A percentile compares a stretch with the other conserved stretches of the same genome.
Evolutionary conservation across 2,113 vertebrate species (phyloP).

Genomic region (Megaceryle maxima): DNA sequence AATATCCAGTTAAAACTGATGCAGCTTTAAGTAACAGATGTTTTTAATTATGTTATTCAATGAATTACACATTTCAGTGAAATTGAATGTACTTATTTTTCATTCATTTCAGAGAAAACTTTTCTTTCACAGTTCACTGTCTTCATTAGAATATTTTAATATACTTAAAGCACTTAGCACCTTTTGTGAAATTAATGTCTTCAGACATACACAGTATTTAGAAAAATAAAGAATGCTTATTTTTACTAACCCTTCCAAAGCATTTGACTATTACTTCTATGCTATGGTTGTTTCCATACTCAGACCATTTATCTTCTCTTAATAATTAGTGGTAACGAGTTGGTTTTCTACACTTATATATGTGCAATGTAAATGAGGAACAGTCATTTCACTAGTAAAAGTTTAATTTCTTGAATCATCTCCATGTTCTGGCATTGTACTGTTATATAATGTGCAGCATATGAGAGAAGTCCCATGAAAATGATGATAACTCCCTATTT

Average conservation of each 20-base stretch:
- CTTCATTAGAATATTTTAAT: not conserved
- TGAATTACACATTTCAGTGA: not conserved
- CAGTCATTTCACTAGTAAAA: not conserved
- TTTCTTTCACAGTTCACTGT: not conserved
- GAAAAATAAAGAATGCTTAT: not conserved
- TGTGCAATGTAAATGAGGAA: not conserved
- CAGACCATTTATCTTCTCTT: not conserved
- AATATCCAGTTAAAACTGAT: not conserved
- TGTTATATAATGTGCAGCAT: not conserved
- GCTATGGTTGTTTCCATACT: not conserved
- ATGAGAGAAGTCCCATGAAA: not conserved
- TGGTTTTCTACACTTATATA: not conserved
- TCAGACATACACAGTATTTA: not conserved
- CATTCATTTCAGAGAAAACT: not conserved
- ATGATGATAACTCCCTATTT: not conserved
- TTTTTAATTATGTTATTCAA: not conserved
- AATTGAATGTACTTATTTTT: not conserved
- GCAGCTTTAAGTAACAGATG: slow-evolving; percentile 13
- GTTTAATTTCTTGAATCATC: not conserved
- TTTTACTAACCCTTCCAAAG: not conserved
- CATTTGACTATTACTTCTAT: not conserved
- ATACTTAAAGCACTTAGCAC: not conserved
- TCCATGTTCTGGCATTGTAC: not conserved
- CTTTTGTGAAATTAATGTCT: not conserved
- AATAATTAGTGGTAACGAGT: not conserved